Evolutionary conservation across 2,113 vertebrate genomes (phyloP).

Genomic region (Dinomys branickii): DNA sequence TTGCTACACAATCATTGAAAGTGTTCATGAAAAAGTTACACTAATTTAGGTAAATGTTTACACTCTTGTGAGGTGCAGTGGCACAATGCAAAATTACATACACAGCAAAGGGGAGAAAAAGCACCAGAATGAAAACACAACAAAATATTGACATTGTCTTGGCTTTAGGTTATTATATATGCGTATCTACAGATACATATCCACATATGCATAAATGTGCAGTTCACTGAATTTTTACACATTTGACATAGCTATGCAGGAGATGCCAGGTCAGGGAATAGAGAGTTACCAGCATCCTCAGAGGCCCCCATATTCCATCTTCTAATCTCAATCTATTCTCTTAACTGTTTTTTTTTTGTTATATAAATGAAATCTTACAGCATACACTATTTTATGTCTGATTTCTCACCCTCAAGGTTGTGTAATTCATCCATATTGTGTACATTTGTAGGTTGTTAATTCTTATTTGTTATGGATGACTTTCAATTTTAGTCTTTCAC

Average conservation of each 20-base stretch:
- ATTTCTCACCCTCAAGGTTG: neutral
- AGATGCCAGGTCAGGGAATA: neutral
- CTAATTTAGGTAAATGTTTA: constrained; percentile 6
- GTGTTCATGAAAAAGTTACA: neutral
- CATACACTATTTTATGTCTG: neutral
- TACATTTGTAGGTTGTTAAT: neutral
- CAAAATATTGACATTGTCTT: neutral
- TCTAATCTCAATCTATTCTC: neutral
- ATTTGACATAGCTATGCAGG: neutral
- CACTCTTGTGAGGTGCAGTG: neutral
- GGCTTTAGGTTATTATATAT: neutral
- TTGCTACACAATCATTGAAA: neutral
- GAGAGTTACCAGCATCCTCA: neutral
- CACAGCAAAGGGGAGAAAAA: neutral
- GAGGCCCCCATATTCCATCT: neutral
- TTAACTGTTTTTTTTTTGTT: neutral
- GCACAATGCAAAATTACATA: neutral
- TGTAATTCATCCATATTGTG: neutral
- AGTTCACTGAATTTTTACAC: neutral
- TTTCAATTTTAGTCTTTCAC: neutral
- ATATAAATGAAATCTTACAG: neutral
- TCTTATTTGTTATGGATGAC: neutral
- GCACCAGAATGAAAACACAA: constrained; percentile 14
- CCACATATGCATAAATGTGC: neutral
- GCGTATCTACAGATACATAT: neutral